phyloP scores from a whole-genome alignment of 2,888 invertebrate species.

The Cerceris ruficornis region DNA sequence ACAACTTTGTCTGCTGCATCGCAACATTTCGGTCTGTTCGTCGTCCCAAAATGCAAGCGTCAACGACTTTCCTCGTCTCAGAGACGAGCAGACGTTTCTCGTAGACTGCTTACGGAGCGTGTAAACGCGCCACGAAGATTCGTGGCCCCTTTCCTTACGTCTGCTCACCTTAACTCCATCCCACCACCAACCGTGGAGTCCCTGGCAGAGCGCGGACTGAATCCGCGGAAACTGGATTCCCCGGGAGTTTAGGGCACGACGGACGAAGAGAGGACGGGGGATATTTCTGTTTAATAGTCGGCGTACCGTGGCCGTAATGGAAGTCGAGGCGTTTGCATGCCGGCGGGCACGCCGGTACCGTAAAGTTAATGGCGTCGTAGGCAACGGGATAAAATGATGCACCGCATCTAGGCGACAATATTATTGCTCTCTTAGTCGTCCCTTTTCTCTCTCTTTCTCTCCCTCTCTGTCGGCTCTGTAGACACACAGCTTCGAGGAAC shows the following conservation, averaged over 20 bases:
- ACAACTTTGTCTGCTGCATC: constrained; percentile 11
- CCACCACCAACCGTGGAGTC: constrained; percentile 20
- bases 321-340: constrained; percentile 70
- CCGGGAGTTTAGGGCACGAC: constrained; percentile 36
- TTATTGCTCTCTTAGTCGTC: constrained; percentile 37
- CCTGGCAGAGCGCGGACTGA: constrained; percentile 10
- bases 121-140: constrained; percentile 33
- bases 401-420: constrained; percentile 50
- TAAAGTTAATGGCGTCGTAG: constrained; percentile 66
- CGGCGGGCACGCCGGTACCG: constrained; percentile 57
- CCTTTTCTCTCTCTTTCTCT: background rate
- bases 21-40: constrained; percentile 18
- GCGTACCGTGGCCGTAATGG: constrained; percentile 65
- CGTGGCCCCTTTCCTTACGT: background rate
- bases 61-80: constrained; percentile 47
- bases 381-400: constrained; percentile 64
- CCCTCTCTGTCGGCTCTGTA: too few species aligned
- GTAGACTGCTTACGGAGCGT: constrained; percentile 52
- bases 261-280: constrained; percentile 42
- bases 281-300: constrained; percentile 74
- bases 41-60: constrained; percentile 52
- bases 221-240: constrained; percentile 48
- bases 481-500: too few species aligned
- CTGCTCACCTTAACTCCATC: background rate
- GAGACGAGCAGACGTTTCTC: constrained; percentile 42